These are phyloP conservation scores for Antitype chi DNA, from an alignment of 2,888 invertebrate genomes.

Conservation along the genomic window DNA sequence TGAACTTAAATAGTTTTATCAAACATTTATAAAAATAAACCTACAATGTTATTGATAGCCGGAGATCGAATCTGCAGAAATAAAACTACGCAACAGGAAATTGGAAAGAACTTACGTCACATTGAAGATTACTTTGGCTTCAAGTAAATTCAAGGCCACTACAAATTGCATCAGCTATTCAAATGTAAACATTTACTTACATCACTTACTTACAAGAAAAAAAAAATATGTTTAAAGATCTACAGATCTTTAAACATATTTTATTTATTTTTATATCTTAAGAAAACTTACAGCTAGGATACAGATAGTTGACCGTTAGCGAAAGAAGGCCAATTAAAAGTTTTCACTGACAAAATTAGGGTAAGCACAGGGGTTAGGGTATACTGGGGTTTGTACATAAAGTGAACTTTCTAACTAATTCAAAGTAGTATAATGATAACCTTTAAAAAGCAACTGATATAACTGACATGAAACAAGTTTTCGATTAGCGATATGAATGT, in stretches of 20 bases:
- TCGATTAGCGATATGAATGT: neutral
- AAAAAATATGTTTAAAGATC: too few species aligned
- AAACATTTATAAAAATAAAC: neutral
- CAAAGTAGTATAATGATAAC: slow-evolving; percentile 20
- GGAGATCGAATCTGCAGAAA: neutral
- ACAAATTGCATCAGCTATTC: slow-evolving; percentile 41
- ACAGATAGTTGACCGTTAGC: too few species aligned
- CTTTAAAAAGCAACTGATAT: slow-evolving; percentile 6
- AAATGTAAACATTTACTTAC: neutral
- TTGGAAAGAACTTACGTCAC: neutral
- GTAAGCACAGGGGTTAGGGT: too few species aligned
- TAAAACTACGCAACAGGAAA: slow-evolving; percentile 30
- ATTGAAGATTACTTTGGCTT: neutral
- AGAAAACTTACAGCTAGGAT: too few species aligned
- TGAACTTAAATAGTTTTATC: neutral
- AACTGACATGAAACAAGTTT: slow-evolving; percentile 4
- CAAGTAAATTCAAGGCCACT: slow-evolving; percentile 6
- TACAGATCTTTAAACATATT: too few species aligned
- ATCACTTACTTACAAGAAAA: too few species aligned
- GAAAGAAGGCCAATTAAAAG: too few species aligned
- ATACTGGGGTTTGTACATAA: neutral
- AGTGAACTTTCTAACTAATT: slow-evolving; percentile 18
- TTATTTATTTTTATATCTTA: too few species aligned
- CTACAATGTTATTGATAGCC: neutral
- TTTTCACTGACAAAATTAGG: too few species aligned